These are phyloP conservation scores for Lycodopsis pacificus DNA, from an alignment of 2,797 vertebrate genomes.

Conservation along the genomic window DNA sequence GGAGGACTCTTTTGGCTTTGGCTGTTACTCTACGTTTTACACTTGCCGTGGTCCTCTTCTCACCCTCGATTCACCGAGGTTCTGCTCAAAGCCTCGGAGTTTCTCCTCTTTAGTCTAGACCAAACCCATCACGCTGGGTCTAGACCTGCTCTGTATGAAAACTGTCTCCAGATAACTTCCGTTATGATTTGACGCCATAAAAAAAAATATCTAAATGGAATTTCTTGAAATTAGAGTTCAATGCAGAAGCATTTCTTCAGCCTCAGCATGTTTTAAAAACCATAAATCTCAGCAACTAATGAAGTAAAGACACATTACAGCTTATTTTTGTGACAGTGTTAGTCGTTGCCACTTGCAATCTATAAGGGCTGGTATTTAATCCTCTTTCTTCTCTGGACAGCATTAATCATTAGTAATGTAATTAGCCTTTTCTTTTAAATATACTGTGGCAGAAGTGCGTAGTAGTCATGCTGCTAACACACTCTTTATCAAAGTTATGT, in stretches of 20 bases:
- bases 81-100: no score
- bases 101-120: no score
- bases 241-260: no score
- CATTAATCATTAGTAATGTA: slow-evolving; percentile 42
- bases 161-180: no score
- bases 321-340: background rate
- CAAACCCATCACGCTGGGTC: no score
- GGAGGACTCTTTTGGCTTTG: background rate
- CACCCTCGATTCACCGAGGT: background rate
- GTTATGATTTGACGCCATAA: no score
- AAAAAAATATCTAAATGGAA: no score
- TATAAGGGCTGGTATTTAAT: slow-evolving; percentile 29
- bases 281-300: background rate
- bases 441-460: slow-evolving; percentile 1
- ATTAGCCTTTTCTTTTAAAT: slow-evolving; percentile 49
- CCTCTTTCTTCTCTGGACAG: slow-evolving; percentile 7
- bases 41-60: background rate
- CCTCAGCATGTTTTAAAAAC: background rate
- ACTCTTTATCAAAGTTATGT: background rate
- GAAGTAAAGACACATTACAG: background rate
- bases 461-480: slow-evolving; percentile 6
- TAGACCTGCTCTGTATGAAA: no score
- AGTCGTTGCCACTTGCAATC: slow-evolving; percentile 17
- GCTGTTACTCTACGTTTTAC: background rate
- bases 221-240: no score